Evolutionary conservation across 2,797 vertebrate genomes (phyloP), one percentile per base, ranked within the genome.

Genomic region (Hephaestus fuliginosus): DNA sequence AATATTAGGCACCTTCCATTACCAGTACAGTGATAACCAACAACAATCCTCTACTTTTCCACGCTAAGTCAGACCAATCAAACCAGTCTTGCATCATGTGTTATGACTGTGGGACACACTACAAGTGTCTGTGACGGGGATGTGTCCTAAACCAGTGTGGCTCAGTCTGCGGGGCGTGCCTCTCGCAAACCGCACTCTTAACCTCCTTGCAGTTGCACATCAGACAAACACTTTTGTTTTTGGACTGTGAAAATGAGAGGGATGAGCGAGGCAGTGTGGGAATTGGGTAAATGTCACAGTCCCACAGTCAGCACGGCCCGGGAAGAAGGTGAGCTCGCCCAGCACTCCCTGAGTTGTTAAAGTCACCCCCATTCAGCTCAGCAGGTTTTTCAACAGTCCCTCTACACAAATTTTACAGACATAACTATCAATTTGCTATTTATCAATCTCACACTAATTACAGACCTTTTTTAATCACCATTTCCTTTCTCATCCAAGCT

Each of bases 221-320:
- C 82, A 94, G 91, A 91, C 88, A 94, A 92, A 92, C 88, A 92
- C 92, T 93, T 92, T 92, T 94, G 92, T 94, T 95, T 94, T 93
- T 94, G 89, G 80, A 86, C 81, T 76, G 86, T 91, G 93, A 92
- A 92, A 93, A 91, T 91, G 86, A 93, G 88, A 90, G 91, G 90
- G 84, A 89, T 91, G 90, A 93, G 90, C 55, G 76, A 90, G 88
- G 78, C 84, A 77, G 78, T 96, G 95, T 96, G 96, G 95, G 96
- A 96, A 96, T 91, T 85, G 77, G 88, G 85, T 86, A 91, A 94
- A 92, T 95, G 93, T 93, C 91, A 95, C 90, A 89, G 94, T 96
- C 95, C 95, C 96, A 96, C 95, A 96, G 67, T 93, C 30, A 56
- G 75, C 22, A 57, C 49, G 91, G 89, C 90, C 82, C 84, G 91